These are phyloP conservation scores for Antitype chi DNA, from an alignment of 2,888 invertebrate species.

Conservation along the genomic window DNA sequence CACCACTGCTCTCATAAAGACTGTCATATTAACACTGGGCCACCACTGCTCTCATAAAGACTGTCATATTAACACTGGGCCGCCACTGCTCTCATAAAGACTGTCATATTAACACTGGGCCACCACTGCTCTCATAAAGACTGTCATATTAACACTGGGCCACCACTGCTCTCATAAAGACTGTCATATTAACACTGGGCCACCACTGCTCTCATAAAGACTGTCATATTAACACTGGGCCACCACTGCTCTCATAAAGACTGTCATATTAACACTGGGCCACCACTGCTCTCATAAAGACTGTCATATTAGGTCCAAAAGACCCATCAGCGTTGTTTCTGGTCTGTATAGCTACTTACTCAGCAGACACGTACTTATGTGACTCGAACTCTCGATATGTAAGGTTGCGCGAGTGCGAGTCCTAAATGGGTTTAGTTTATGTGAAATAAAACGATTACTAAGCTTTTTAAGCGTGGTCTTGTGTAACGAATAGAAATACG, in stretches of 20 bases:
- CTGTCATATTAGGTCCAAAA: background rate
- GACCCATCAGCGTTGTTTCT: background rate
- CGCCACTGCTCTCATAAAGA: background rate
- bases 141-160: no score
- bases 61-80: no score
- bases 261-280: no score
- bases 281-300: background rate
- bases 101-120: no score
- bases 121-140: background rate
- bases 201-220: background rate
- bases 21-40: no score
- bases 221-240: no score
- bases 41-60: background rate
- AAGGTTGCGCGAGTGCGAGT: no score
- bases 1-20: background rate
- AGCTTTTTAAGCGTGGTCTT: background rate
- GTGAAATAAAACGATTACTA: slow-evolving; percentile 8
- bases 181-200: no score
- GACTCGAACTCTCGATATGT: background rate
- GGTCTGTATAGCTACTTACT: background rate
- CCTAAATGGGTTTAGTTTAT: background rate
- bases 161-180: background rate
- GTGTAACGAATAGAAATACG: background rate
- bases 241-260: background rate
- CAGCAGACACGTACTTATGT: background rate